phyloP scores from a whole-genome alignment of 2,797 vertebrate genomes.

The Nyctibius grandis region DNA sequence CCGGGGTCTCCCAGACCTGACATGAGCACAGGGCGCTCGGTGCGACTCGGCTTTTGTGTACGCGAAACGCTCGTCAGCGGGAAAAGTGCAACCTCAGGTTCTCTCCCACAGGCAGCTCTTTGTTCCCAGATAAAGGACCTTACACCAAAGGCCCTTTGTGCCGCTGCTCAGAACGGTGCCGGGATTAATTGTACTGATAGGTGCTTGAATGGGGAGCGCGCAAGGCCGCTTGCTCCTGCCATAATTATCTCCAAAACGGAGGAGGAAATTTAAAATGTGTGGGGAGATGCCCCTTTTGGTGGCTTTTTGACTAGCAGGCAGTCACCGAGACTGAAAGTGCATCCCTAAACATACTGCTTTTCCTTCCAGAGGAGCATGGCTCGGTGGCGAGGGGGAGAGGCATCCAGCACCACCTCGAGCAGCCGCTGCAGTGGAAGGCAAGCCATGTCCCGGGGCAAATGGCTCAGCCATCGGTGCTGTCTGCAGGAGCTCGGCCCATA shows the following conservation, averaged over 20 bases:
- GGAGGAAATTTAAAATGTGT: slow-evolving; percentile 38
- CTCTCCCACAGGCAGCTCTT: slow-evolving; percentile 71
- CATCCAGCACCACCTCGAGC: rapidly evolving
- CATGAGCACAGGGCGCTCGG: not conserved
- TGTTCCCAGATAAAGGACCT: slow-evolving; percentile 73
- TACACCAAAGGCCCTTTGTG: slow-evolving; percentile 70
- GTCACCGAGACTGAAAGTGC: not conserved
- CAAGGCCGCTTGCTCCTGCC: slow-evolving; percentile 26
- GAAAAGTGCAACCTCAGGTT: slow-evolving; percentile 73
- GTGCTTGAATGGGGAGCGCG: slow-evolving; percentile 63
- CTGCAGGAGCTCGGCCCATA: not conserved
- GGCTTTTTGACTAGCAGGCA: not conserved
- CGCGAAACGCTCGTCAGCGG: slow-evolving; percentile 60
- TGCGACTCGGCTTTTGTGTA: slow-evolving; percentile 65
- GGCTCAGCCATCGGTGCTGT: not conserved
- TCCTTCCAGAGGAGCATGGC: not conserved
- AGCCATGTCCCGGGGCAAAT: not conserved
- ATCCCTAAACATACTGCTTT: not conserved
- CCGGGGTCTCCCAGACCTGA: not conserved
- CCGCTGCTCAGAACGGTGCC: slow-evolving; percentile 30
- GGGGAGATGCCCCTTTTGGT: slow-evolving; percentile 16
- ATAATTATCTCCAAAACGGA: slow-evolving; percentile 56
- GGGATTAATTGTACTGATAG: slow-evolving; percentile 74
- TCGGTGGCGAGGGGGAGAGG: not conserved
- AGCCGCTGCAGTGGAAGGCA: not conserved